Percentiles rank a stretch among this genome's conserved stretches.
phyloP scores from a whole-genome alignment of 2,797 vertebrate species.

The Florisuga fusca region DNA sequence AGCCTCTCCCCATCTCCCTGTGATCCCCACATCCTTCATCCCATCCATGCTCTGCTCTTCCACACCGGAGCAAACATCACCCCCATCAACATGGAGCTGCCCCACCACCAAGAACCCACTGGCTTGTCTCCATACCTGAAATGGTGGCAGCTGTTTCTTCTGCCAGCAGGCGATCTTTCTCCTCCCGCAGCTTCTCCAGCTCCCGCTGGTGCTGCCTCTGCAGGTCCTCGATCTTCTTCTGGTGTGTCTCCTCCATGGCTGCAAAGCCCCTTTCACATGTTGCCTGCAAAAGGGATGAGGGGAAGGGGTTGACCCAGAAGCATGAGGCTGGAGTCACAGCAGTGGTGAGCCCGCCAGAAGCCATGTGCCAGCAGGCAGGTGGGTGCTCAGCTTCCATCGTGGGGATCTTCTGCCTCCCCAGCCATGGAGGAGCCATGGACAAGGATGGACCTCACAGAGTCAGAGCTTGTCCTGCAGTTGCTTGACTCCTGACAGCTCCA shows the following conservation, averaged over 20 bases:
- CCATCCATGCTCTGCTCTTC: neutral
- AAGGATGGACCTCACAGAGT: neutral
- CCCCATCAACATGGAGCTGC: fast-evolving
- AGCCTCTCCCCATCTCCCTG: neutral
- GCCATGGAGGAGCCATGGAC: fast-evolving
- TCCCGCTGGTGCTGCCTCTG: constrained; percentile 97
- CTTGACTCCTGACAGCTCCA: fast-evolving
- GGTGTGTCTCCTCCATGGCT: constrained; percentile 98
- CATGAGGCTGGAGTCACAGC: fast-evolving
- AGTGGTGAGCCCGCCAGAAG: neutral
- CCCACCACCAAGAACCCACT: fast-evolving
- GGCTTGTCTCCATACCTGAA: constrained; percentile 81
- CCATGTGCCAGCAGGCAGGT: fast-evolving
- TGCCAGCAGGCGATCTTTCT: constrained; percentile 93
- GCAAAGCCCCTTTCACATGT: constrained; percentile 97
- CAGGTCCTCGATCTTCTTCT: constrained; percentile 94
- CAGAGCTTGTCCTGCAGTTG: neutral
- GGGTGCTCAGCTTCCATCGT: neutral
- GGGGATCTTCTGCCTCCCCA: neutral
- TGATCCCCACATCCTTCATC: neutral
- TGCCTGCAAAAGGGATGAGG: constrained; percentile 80
- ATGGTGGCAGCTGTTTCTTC: constrained; percentile 98
- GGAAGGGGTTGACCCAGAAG: neutral
- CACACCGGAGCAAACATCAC: fast-evolving
- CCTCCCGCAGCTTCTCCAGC: constrained; percentile 93